Conservation (phyloP, 2,113 vertebrate species). For the Guaruba guarouba region DNA sequence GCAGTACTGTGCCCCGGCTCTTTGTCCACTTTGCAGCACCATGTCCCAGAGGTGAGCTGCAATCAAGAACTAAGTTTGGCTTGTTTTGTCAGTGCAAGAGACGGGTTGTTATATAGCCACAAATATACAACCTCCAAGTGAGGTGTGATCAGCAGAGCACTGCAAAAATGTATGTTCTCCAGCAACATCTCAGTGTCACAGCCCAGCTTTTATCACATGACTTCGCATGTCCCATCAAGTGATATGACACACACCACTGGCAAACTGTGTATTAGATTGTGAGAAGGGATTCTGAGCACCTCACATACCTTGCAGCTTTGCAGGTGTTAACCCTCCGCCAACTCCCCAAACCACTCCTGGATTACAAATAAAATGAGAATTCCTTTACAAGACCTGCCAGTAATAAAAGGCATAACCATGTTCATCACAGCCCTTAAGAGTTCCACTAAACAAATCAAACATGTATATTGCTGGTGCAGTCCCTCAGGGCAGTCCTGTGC, state of each 20-base stretch:
- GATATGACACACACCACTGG: neutral
- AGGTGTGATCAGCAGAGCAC: neutral
- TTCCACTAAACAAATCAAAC: neutral
- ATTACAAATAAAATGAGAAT: constrained; percentile 51
- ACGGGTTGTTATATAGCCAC: neutral
- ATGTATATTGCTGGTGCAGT: neutral
- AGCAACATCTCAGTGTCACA: neutral
- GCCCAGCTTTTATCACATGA: neutral
- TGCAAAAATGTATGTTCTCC: neutral
- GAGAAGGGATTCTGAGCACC: neutral
- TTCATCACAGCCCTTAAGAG: neutral
- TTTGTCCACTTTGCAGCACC: neutral
- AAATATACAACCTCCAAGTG: neutral
- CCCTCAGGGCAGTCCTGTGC: neutral
- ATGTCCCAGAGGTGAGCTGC: neutral
- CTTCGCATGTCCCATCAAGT: neutral
- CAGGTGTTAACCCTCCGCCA: constrained; percentile 3
- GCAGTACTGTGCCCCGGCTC: neutral
- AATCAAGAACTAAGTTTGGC: neutral
- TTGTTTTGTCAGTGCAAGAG: neutral
- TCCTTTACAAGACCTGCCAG: constrained; percentile 21
- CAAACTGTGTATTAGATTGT: neutral
- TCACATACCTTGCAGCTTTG: neutral
- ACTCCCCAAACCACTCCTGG: constrained; percentile 45
- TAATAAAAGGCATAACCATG: neutral